phyloP scores from a whole-genome alignment of 1,140 invertebrate genomes.

The Drosophila repleta region DNA sequence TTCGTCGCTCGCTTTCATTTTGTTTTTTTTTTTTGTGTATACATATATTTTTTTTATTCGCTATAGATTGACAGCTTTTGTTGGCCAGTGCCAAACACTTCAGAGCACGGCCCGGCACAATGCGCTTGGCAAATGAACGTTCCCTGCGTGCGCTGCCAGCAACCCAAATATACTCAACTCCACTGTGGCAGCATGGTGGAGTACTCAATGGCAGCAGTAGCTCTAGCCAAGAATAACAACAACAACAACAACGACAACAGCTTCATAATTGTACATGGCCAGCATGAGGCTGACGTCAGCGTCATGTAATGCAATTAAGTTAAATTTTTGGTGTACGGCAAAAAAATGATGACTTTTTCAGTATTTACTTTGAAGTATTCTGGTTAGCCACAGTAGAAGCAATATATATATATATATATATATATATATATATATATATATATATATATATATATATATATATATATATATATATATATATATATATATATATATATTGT shows the following conservation, averaged over 20 bases:
- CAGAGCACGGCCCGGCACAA: slow-evolving; percentile 60
- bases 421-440: neutral
- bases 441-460: neutral
- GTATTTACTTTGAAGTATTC: slow-evolving; percentile 48
- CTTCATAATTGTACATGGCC: slow-evolving; percentile 17
- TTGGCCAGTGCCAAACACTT: slow-evolving; percentile 70
- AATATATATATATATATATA: neutral
- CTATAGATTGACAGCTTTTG: slow-evolving; percentile 69
- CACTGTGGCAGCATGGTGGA: slow-evolving; percentile 27
- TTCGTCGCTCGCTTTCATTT: neutral
- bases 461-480: neutral
- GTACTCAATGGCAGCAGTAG: slow-evolving; percentile 41
- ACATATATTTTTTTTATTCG: slow-evolving; percentile 23
- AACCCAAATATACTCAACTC: slow-evolving; percentile 31
- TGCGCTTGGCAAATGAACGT: slow-evolving; percentile 65
- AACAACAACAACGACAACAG: slow-evolving; percentile 8
- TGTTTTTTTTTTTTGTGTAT: slow-evolving; percentile 7
- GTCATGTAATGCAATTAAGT: slow-evolving; percentile 48
- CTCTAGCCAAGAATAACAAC: slow-evolving; percentile 9
- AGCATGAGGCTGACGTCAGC: slow-evolving; percentile 6
- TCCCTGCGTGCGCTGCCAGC: slow-evolving; percentile 18
- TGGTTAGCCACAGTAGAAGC: slow-evolving; percentile 3
- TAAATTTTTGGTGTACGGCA: slow-evolving; percentile 38
- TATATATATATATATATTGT: neutral
- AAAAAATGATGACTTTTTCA: slow-evolving; percentile 41